Conservation (phyloP, 1,140 invertebrate species). For the Aphelenchoides besseyi region DNA sequence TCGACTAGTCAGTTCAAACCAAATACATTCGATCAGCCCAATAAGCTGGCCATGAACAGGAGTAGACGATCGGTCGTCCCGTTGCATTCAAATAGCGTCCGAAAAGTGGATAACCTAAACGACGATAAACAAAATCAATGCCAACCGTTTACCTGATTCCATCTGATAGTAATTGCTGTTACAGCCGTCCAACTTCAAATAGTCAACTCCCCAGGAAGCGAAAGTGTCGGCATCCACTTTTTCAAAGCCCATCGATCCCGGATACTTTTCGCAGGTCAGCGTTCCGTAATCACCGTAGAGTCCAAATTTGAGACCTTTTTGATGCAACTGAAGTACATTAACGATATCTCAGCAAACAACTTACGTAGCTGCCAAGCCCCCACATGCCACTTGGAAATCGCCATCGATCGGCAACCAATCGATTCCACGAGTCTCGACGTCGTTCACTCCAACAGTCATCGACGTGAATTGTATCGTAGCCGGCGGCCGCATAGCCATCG, state of each 20-base stretch:
- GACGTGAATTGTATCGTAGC: constrained; percentile 46
- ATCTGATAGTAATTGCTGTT: background rate
- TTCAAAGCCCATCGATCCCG: constrained; percentile 84
- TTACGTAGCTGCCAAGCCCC: background rate
- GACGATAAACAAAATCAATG: constrained; percentile 1
- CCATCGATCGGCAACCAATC: constrained; percentile 2
- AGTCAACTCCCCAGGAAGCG: constrained; percentile 93
- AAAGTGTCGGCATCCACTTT: constrained; percentile 82
- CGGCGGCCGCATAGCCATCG: constrained; percentile 52
- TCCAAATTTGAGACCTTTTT: constrained; percentile 86
- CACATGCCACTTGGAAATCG: constrained; percentile 7
- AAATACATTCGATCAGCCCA: background rate
- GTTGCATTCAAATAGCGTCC: constrained; percentile 80
- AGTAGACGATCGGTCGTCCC: constrained; percentile 86
- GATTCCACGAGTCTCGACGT: background rate
- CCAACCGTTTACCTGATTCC: background rate
- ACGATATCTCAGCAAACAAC: background rate
- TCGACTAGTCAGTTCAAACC: background rate
- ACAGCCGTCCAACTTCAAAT: constrained; percentile 85
- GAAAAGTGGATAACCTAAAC: constrained; percentile 64
- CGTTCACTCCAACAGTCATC: constrained; percentile 57
- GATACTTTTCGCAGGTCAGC: constrained; percentile 84
- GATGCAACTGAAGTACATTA: constrained; percentile 74
- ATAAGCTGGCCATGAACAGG: constrained; percentile 90
- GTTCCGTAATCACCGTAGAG: constrained; percentile 96